Evolutionary conservation across 2,797 vertebrate genomes (phyloP).

Genomic region (Florisuga fusca): DNA sequence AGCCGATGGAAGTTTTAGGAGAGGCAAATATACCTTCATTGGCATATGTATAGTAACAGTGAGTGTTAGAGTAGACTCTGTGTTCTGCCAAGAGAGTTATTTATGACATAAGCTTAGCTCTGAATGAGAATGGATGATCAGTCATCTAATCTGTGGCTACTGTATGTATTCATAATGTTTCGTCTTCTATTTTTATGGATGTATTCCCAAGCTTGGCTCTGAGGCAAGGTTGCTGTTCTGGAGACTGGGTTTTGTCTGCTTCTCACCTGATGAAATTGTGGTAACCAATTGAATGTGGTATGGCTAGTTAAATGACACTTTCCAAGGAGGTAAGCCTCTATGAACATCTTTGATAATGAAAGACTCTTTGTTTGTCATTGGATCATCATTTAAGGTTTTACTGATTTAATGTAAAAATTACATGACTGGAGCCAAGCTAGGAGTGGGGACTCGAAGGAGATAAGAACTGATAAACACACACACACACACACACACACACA

Average conservation of each 20-base stretch:
- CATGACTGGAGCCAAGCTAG: too few relatives aligned
- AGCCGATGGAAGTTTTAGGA: not conserved
- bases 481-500: too few relatives aligned
- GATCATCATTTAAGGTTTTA: not conserved
- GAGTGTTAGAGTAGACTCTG: not conserved
- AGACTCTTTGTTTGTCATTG: not conserved
- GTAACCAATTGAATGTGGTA: not conserved
- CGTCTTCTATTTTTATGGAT: not conserved
- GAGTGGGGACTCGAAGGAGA: too few relatives aligned
- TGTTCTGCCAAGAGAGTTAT: not conserved
- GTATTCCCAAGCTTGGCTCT: not conserved
- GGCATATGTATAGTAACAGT: not conserved
- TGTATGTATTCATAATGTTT: not conserved
- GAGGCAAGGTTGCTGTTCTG: not conserved
- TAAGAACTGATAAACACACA: too few relatives aligned
- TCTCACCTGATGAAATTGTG: not conserved
- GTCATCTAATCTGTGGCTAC: not conserved
- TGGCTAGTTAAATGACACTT: not conserved
- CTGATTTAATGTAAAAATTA: not conserved
- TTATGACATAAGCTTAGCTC: not conserved
- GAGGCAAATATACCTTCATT: not conserved
- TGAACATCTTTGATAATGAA: not conserved
- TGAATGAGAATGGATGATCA: not conserved
- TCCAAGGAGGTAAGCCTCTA: not conserved
- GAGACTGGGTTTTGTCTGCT: not conserved